These are phyloP conservation scores for Mylabris sibirica DNA, from an alignment of 2,888 invertebrate species.

Conservation along the genomic window DNA sequence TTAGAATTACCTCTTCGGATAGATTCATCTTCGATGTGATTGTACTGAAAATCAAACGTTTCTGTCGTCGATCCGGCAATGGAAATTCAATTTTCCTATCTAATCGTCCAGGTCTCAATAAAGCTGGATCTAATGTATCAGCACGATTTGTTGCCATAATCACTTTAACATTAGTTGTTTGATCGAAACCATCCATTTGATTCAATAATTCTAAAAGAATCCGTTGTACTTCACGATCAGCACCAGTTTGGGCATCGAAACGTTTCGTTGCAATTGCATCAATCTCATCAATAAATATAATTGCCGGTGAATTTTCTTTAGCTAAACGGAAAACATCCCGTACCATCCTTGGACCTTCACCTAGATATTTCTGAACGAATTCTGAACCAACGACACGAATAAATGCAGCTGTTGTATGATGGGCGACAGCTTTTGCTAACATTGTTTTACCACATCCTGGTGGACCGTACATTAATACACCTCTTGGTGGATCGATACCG, in stretches of 20 bases:
- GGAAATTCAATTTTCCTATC: constrained; percentile 99
- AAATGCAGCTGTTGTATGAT: constrained; percentile 96
- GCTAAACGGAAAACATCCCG: constrained; percentile 98
- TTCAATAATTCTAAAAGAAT: constrained; percentile 96
- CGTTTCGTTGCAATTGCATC: constrained; percentile 99
- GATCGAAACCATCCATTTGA: constrained; percentile 99
- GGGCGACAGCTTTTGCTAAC: constrained; percentile 98
- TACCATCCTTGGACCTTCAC: constrained; percentile 99
- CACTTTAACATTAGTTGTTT: constrained; percentile 99
- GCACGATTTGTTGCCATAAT: constrained; percentile 98
- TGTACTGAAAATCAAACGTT: constrained; percentile 96
- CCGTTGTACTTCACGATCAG: constrained; percentile 97
- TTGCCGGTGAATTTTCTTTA: constrained; percentile 98
- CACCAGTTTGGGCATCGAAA: constrained; percentile 97
- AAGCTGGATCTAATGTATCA: constrained; percentile 98
- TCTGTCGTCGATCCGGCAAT: constrained; percentile 88
- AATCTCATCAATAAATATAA: constrained; percentile 99
- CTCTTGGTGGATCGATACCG: constrained; percentile 94
- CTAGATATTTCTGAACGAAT: constrained; percentile 99
- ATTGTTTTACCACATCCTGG: constrained; percentile 99
- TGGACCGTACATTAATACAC: constrained; percentile 98
- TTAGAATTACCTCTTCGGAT: constrained; percentile 79
- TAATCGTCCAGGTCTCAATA: constrained; percentile 92
- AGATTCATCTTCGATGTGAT: constrained; percentile 97
- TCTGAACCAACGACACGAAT: constrained; percentile 99